Conservation (phyloP, 2,797 vertebrate genomes). For the Intellagama lesueurii region DNA sequence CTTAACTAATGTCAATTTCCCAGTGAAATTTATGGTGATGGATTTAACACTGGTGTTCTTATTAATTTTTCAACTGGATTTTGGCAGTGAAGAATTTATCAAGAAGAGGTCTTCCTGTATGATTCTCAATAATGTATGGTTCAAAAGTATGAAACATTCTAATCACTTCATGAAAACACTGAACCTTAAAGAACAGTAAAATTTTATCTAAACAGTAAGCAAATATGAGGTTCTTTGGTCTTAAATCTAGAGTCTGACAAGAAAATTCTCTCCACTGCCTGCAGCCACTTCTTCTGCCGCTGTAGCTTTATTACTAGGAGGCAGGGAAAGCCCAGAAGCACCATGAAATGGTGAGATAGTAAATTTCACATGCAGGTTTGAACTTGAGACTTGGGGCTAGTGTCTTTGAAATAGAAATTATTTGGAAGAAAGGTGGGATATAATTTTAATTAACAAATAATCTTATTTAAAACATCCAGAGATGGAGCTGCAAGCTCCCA, state of each 20-base stretch:
- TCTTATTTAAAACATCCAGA: neutral
- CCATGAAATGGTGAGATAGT: too few species aligned
- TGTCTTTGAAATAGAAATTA: too few species aligned
- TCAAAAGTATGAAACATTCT: constrained; percentile 24
- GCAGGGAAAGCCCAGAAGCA: neutral
- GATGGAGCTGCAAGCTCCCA: neutral
- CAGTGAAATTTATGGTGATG: too few species aligned
- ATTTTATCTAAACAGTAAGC: neutral
- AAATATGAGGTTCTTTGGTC: constrained; percentile 1
- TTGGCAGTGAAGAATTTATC: too few species aligned
- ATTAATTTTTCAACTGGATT: too few species aligned
- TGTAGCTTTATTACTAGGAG: neutral
- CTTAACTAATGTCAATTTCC: too few species aligned
- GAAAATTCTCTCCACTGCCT: neutral
- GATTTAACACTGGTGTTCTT: too few species aligned
- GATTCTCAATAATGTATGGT: neutral
- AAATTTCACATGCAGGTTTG: neutral
- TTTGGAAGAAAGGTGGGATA: too few species aligned
- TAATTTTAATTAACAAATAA: too few species aligned
- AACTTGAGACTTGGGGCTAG: neutral
- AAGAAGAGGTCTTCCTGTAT: neutral
- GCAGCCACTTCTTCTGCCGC: too few species aligned
- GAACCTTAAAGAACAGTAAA: neutral
- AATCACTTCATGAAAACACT: neutral
- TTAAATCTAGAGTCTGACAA: neutral